Conservation (phyloP, 2,888 invertebrate species). For the Didymodactylos carnosus region DNA sequence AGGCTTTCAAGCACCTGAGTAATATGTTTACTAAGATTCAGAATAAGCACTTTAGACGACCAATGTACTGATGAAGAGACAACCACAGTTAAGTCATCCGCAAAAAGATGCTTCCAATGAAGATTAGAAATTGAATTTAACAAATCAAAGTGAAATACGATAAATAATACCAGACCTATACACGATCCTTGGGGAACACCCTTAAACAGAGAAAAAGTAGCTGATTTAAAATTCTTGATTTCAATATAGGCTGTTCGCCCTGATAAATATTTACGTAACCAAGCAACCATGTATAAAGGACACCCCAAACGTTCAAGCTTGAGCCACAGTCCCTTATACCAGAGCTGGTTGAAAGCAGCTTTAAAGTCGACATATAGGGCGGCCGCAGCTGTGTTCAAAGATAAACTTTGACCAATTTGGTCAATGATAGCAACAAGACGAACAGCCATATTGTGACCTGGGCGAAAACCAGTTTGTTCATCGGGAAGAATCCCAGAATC, state of each 20-base stretch:
- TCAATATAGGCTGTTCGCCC: not conserved
- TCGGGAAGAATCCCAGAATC: not conserved
- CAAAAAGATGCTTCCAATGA: not conserved
- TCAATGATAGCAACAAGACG: not conserved
- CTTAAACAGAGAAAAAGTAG: not conserved
- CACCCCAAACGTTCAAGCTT: not conserved
- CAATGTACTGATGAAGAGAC: not conserved
- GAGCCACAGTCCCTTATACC: not conserved
- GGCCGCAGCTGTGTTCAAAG: not conserved
- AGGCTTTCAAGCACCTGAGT: too few relatives aligned
- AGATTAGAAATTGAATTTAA: not conserved
- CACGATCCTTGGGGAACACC: not conserved
- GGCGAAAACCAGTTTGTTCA: not conserved
- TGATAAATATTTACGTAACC: not conserved
- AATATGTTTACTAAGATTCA: too few relatives aligned
- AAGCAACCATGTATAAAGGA: not conserved
- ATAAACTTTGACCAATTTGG: not conserved
- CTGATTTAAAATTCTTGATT: not conserved
- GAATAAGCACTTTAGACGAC: too few relatives aligned
- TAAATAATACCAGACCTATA: not conserved
- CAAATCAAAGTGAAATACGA: not conserved
- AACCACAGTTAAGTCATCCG: not conserved
- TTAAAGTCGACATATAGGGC: not conserved
- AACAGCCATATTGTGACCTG: not conserved
- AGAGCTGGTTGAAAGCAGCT: not conserved